Evolutionary conservation across 2,888 invertebrate genomes (phyloP), one percentile per base, ranked within the genome.

Genomic region (Amblyjoppa fuscipennis): DNA sequence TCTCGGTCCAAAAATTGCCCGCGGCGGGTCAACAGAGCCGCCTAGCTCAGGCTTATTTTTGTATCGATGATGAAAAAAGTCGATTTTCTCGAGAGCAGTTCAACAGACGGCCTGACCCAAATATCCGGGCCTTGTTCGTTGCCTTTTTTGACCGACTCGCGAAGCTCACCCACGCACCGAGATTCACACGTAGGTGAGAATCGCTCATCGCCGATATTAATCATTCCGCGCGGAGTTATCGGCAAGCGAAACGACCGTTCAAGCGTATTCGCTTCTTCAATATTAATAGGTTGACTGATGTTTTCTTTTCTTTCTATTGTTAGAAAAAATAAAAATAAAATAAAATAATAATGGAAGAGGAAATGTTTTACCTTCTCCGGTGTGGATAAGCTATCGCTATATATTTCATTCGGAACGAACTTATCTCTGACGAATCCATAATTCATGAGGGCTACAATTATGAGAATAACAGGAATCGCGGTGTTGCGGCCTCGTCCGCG

Each of bases 91-190:
- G 51, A 53, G 53, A 77, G 38, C 38, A 51, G 66, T 53, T 53
- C 64, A 66, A 68, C 66, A n/a, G 28, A 56, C 25, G 31, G 68
- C 13, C 25, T 68, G 56, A 69, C 34, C 31, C 41, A 25, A 68
- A 69, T 77, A 56, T 77, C 56, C 56, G 56, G 68, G 51, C 49
- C 25, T 49, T 49, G 20, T 13, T 34, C 71, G 56, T 80, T 84
- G 79, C 84, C 84, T 84, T 84, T 84, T 84, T 80, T 66, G 80
- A 75, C 59, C 34, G 41, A 84, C 75, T 71, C 76, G 16, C 53
- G 28, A 51, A 20, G 59, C 70, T n/a, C 64, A 84, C 80, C 84
- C 70, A 84, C 84, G 84, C 84, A 16, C 49, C 56, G 0, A 25
- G 38, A 34, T 53, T 41, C 56, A 51, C 49, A 71, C 68, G 77